Evolutionary conservation across 2,888 invertebrate species (phyloP).

Genomic region (Athalia rosae): DNA sequence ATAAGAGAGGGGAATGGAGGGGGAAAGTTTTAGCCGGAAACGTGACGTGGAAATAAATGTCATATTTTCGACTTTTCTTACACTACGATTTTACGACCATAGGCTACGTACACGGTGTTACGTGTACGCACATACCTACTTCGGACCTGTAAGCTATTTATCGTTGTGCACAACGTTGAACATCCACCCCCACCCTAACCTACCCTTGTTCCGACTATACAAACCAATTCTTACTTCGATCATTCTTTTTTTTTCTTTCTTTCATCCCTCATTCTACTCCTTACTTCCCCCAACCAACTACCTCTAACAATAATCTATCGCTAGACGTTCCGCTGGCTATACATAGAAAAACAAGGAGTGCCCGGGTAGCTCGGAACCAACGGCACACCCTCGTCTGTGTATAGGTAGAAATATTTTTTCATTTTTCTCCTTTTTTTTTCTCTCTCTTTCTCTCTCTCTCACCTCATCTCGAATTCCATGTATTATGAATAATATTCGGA

Average conservation of each 20-base stretch:
- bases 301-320: conserved; percentile 27
- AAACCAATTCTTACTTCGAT: conserved; percentile 4
- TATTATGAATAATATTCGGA: too few relatives aligned
- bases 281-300: background rate
- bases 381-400: conserved; percentile 29
- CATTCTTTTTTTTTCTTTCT: background rate
- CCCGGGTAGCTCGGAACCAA: conserved; percentile 9
- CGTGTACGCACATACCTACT: background rate
- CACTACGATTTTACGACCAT: background rate
- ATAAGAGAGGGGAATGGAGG: background rate
- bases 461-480: background rate
- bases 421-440: background rate
- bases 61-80: conserved; percentile 30
- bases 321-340: conserved; percentile 4
- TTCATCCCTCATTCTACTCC: background rate
- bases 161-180: background rate
- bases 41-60: conserved; percentile 37
- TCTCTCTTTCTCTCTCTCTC: too few relatives aligned
- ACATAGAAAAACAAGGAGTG: conserved; percentile 1
- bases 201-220: background rate
- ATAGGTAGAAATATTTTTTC: background rate
- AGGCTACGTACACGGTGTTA: background rate
- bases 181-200: background rate
- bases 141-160: background rate
- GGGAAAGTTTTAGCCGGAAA: background rate